A percentile compares a stretch with the other conserved stretches of the same genome.
These are phyloP conservation scores for Caenorhabditis uteleia DNA, from an alignment of 2,888 invertebrate species.

Conservation along the genomic window DNA sequence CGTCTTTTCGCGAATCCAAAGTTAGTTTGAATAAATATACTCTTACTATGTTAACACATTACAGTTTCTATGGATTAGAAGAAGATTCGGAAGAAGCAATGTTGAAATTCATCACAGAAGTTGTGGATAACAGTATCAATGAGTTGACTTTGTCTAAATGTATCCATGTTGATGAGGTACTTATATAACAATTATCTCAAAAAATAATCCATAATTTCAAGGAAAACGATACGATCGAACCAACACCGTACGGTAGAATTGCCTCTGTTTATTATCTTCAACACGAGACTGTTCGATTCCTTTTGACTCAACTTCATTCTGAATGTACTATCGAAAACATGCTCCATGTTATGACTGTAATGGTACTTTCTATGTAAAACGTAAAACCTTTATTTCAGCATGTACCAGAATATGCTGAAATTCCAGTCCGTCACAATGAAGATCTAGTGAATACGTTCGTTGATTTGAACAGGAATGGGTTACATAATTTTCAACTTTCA, in stretches of 20 bases:
- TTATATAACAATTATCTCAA: constrained; percentile 13
- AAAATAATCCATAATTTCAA: too few relatives aligned
- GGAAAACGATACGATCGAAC: constrained; percentile 69
- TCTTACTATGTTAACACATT: too few relatives aligned
- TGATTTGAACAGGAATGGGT: not conserved
- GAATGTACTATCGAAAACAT: constrained; percentile 79
- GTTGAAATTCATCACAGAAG: constrained; percentile 79
- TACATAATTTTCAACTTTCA: constrained; percentile 6
- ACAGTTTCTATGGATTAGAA: constrained; percentile 83
- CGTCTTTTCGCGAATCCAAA: constrained; percentile 86
- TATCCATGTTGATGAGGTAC: constrained; percentile 79
- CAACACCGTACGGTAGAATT: constrained; percentile 87
- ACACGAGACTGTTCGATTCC: constrained; percentile 86
- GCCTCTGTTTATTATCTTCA: constrained; percentile 95
- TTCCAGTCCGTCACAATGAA: constrained; percentile 97
- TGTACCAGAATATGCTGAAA: constrained; percentile 85
- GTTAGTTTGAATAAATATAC: constrained; percentile 52
- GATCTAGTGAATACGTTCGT: constrained; percentile 85
- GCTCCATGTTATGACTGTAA: constrained; percentile 77
- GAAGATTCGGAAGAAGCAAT: constrained; percentile 74
- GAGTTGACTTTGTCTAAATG: constrained; percentile 82
- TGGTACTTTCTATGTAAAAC: constrained; percentile 1
- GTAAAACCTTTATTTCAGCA: constrained; percentile 72
- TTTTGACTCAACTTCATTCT: constrained; percentile 78
- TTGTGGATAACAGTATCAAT: constrained; percentile 82